These are phyloP conservation scores for Scatophagus argus DNA, from an alignment of 2,113 vertebrate genomes.

Conservation along the genomic window DNA sequence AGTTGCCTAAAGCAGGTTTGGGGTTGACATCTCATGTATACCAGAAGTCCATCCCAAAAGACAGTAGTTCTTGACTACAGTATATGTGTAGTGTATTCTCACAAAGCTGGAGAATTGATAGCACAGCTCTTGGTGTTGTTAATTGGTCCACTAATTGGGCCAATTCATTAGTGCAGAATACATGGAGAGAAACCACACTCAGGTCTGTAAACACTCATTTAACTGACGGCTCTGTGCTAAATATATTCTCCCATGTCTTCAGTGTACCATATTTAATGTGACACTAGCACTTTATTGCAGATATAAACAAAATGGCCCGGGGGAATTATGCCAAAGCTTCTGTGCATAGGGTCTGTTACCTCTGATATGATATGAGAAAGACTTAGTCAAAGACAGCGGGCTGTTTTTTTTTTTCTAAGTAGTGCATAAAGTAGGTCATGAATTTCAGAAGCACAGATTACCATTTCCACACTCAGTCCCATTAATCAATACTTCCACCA, in stretches of 20 bases:
- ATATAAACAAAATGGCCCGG: constrained; percentile 72
- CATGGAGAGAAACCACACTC: constrained; percentile 12
- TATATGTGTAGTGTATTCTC: neutral
- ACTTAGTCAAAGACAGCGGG: constrained; percentile 26
- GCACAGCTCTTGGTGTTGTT: constrained; percentile 38
- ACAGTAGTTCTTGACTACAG: neutral
- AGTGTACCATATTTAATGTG: constrained; percentile 65
- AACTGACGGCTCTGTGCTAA: constrained; percentile 43
- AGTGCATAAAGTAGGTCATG: constrained; percentile 83
- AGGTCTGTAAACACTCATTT: constrained; percentile 31
- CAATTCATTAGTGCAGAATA: constrained; percentile 48
- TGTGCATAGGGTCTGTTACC: constrained; percentile 60
- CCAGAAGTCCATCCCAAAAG: neutral
- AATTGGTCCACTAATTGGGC: constrained; percentile 60
- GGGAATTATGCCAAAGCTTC: constrained; percentile 54
- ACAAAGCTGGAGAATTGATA: constrained; percentile 13
- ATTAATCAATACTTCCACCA: constrained; percentile 80
- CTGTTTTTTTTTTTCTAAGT: constrained; percentile 60
- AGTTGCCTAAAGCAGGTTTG: neutral
- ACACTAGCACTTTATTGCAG: constrained; percentile 68
- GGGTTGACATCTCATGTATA: neutral
- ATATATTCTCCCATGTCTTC: constrained; percentile 54
- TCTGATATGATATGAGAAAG: constrained; percentile 55
- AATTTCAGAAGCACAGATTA: constrained; percentile 80
- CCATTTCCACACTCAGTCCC: constrained; percentile 70